A percentile compares a stretch with the other conserved stretches of the same genome.
These are phyloP conservation scores for Neostethus bicornis DNA, from an alignment of 2,797 vertebrate species.

Conservation along the genomic window DNA sequence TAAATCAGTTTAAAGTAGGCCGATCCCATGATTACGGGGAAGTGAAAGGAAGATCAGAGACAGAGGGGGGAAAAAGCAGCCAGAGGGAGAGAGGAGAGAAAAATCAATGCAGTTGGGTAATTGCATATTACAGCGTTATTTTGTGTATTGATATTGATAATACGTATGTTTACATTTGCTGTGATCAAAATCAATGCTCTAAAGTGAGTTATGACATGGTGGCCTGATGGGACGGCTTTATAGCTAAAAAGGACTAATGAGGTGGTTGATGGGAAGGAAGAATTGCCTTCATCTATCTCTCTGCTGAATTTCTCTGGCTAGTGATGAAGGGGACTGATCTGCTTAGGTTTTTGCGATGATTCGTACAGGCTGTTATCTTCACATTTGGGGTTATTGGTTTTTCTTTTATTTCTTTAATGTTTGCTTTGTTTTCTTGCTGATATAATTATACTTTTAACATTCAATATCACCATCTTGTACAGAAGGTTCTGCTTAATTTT, in stretches of 20 bases:
- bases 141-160: slow-evolving; percentile 93
- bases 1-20: slow-evolving; percentile 87
- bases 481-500: too few species aligned
- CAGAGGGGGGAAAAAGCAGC: slow-evolving; percentile 18
- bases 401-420: not conserved
- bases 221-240: slow-evolving; percentile 83
- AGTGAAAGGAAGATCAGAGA: slow-evolving; percentile 36
- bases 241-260: slow-evolving; percentile 79
- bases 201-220: slow-evolving; percentile 84
- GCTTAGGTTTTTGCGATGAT: slow-evolving; percentile 9
- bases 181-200: slow-evolving; percentile 90
- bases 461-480: not conserved
- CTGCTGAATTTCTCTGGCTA: slow-evolving; percentile 66
- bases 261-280: slow-evolving; percentile 80
- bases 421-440: not conserved
- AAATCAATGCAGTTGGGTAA: slow-evolving; percentile 93
- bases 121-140: slow-evolving; percentile 96
- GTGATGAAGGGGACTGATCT: slow-evolving; percentile 26
- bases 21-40: slow-evolving; percentile 84
- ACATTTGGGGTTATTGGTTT: too few species aligned
- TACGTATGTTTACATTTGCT: slow-evolving; percentile 92
- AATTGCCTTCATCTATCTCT: slow-evolving; percentile 79
- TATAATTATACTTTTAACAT: not conserved
- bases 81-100: slow-evolving; percentile 56
- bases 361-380: not conserved